Evolutionary conservation across 2,797 vertebrate genomes (phyloP), one percentile per base, ranked within the genome.

Genomic region (Craterocephalus amniculus): DNA sequence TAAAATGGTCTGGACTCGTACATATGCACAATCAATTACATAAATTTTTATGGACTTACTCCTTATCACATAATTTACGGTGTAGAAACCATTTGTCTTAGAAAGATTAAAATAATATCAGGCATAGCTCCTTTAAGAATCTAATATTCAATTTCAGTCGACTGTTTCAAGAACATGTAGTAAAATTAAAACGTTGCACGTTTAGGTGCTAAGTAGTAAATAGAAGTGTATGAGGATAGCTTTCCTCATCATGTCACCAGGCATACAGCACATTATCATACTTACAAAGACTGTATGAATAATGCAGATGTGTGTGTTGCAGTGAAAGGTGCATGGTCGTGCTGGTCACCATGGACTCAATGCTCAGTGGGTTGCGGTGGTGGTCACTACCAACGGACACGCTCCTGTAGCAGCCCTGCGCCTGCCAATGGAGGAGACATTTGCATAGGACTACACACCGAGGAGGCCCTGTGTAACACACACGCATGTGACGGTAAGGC

Each of bases 381-480:
- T 0, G 98, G 98, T 14, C 98, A 99, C 88, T 98, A 99, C 81
- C 98, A 99, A 78, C 96, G 98, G 73, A 99, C 97, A 0, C 95
- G 98, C 43, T 96, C 96, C 77, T 99, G 98, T 80, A 97, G 93
- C 91, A 97, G 94, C 78, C 98, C 98, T 0, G 77, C 90, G 0
- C 96, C 98, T 0, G 89, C 94, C 72, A 95, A 83, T 0, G 96
- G 96, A 48, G 97, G 97, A 48, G 97, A 98, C 86, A 98, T 98
- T 95, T 99, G 98, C 90, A 96, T 99, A 0, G 98, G 98, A 2
- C 94, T 99, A 24, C 98, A 99, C 94, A 99, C 97, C 0, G 98
- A 99, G 80, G 98, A 99, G 90, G 98, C 97, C 0, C 94, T 99
- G 18, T 99, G 98, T 76, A 96, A 97, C 92, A 99, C 97, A 0